Conservation (phyloP, 2,113 vertebrate genomes). For the Neotragus moschatus region DNA sequence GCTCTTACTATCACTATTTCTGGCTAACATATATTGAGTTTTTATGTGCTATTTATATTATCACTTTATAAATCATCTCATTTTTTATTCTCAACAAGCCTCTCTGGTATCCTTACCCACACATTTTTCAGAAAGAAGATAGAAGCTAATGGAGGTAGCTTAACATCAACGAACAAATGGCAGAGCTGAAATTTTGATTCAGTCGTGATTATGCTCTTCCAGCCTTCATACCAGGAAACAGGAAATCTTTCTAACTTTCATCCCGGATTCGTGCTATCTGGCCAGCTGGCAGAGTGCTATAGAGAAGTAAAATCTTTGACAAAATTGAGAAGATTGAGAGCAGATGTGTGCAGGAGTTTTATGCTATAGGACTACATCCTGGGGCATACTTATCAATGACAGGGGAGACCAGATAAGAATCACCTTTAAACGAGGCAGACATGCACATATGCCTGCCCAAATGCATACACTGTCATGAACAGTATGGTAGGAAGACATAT, state of each 20-base stretch:
- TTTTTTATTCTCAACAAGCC: background rate
- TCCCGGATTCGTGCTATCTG: background rate
- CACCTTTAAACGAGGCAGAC: background rate
- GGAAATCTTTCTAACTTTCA: background rate
- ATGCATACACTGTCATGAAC: background rate
- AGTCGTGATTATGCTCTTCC: background rate
- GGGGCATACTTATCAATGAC: background rate
- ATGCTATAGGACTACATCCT: background rate
- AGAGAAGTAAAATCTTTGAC: background rate
- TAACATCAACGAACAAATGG: background rate
- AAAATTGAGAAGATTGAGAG: background rate
- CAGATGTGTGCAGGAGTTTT: background rate
- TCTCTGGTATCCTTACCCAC: background rate
- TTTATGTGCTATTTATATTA: slow-evolving; percentile 9
- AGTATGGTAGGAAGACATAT: background rate
- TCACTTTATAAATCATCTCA: background rate
- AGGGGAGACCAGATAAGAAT: background rate
- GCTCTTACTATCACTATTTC: background rate
- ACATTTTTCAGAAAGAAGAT: background rate
- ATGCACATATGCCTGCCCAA: background rate
- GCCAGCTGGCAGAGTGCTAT: background rate
- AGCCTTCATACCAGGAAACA: background rate
- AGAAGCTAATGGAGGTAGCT: background rate
- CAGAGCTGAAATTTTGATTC: background rate
- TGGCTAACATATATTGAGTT: background rate